Conservation (phyloP, 2,797 vertebrate genomes). For the Pseudocheirus occidentalis region DNA sequence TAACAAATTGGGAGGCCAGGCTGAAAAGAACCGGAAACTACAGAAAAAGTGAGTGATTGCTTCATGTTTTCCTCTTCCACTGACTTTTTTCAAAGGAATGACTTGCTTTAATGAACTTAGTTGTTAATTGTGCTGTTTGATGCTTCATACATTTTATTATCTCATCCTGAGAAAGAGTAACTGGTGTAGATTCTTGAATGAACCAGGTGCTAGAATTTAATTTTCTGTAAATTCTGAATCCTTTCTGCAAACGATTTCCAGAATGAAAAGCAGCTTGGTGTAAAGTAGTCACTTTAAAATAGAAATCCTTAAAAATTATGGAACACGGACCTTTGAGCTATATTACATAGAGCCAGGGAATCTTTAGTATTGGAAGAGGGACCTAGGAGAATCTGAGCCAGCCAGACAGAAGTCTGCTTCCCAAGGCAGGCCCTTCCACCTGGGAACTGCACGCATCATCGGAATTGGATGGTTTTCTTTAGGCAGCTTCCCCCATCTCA, state of each 20-base stretch:
- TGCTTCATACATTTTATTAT: not conserved
- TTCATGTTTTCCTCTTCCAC: not conserved
- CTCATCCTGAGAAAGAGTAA: not conserved
- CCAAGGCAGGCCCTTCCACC: too few species aligned
- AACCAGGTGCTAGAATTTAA: not conserved
- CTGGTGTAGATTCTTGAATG: not conserved
- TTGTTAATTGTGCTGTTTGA: rapidly evolving
- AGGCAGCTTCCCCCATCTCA: too few species aligned
- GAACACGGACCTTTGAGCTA: not conserved
- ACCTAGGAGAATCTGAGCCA: not conserved
- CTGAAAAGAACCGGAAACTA: slow-evolving; percentile 96
- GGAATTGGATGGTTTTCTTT: not conserved
- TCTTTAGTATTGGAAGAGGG: not conserved
- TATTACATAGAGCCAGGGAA: not conserved
- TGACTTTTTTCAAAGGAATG: rapidly evolving
- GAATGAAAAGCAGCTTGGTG: not conserved
- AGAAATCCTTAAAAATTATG: not conserved
- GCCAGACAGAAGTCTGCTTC: too few species aligned
- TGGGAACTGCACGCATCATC: not conserved
- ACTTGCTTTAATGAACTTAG: not conserved
- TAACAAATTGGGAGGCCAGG: slow-evolving; percentile 92
- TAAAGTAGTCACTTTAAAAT: not conserved
- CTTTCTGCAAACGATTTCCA: not conserved
- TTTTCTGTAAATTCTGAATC: not conserved
- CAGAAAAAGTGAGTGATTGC: slow-evolving; percentile 95